Evolutionary conservation across 2,113 vertebrate genomes (phyloP), one percentile per base, ranked within the genome.

Genomic region (Gobius niger): DNA sequence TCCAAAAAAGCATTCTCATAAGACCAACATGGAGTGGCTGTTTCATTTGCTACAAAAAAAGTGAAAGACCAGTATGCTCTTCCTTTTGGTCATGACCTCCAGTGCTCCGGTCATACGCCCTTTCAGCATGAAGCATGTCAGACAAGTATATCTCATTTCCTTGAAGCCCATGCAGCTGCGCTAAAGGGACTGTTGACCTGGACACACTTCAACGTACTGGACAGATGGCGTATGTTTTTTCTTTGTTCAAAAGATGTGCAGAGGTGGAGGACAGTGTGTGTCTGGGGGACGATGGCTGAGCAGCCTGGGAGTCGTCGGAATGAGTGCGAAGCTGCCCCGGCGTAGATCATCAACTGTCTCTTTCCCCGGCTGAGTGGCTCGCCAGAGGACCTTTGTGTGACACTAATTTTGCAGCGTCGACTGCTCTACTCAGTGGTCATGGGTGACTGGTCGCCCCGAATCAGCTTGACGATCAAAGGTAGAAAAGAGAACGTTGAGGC

Each of bases 351-450:
- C 71, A 76, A 84, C 66, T 82, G 79, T 78, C 84, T 82, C 73
- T 50, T 73, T 78, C 53, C 12, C 18, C 77, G 82, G 82, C 75
- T 89, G 72, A 9, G 67, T 77, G 78, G 69, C 84, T 82, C 44
- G 34, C 67, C 67, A 78, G 83, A 84, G 82, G 79, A 83, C 77
- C 78, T 73, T 76, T 47, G 78, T 75, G 73, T 85, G 79, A 82
- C 84, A 75, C 84, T 89, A 82, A 89, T 87, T 89, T 76, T 77
- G 82, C 85, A 81, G 78, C 63, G 88, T 85, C 75, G 81, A 73
- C 81, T 73, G 69, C 82, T 85, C 82, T 70, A 49, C 65, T 40
- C 76, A 79, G 83, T 60, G 82, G 78, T 83, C 86, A 82, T 16
- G 85, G 87, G 76, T 86, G 87, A 85, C 73, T 72, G 86, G 46